These are phyloP conservation scores for Elachura formosa DNA, from an alignment of 2,113 vertebrate genomes.

Conservation along the genomic window DNA sequence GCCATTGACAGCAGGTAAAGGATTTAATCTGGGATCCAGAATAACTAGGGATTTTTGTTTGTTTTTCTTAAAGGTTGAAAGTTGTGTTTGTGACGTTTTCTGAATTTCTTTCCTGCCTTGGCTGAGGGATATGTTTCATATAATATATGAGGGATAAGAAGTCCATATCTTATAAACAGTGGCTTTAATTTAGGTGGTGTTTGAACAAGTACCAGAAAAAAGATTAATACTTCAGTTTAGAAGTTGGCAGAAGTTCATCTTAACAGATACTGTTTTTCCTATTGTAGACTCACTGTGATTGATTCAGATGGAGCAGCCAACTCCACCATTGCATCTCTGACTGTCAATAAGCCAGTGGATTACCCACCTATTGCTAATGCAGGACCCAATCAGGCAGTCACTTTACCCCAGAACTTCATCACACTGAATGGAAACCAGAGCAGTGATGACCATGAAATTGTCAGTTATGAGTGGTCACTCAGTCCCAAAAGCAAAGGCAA, in stretches of 20 bases:
- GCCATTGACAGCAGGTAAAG: background rate
- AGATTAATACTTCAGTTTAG: background rate
- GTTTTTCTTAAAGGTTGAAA: background rate
- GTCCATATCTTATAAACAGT: background rate
- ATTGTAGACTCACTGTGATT: conserved; percentile 73
- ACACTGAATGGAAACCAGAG: conserved; percentile 78
- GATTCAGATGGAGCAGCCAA: conserved; percentile 76
- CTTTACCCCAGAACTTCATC: conserved; percentile 71
- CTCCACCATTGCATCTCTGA: conserved; percentile 69
- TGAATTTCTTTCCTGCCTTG: background rate
- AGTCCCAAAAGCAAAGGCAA: conserved; percentile 71
- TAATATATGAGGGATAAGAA: too few species aligned
- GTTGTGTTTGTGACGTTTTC: background rate
- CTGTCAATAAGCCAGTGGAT: conserved; percentile 64
- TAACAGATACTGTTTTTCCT: background rate
- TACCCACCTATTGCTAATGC: conserved; percentile 67
- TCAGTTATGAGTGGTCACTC: conserved; percentile 75
- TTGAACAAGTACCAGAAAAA: background rate
- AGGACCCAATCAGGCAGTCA: conserved; percentile 75
- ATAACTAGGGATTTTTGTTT: background rate
- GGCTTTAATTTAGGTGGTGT: background rate
- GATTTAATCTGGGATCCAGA: background rate
- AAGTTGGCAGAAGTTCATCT: background rate
- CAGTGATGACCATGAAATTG: conserved; percentile 76
- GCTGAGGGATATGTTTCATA: background rate